Evolutionary conservation across 2,797 vertebrate species (phyloP).

Genomic region (Scyliorhinus canicula): DNA sequence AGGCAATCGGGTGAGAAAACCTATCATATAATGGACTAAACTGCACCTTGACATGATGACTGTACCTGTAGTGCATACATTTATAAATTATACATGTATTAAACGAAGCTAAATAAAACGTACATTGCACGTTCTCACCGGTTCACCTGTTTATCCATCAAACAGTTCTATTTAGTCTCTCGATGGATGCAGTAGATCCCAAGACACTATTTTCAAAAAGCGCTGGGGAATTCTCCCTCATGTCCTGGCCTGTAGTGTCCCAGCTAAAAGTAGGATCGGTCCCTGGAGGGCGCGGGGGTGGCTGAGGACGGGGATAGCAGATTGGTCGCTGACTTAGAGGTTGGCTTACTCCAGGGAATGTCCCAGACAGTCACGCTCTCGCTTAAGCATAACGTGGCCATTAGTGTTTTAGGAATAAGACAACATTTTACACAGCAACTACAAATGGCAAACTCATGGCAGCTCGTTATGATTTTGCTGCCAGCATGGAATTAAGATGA

Average conservation of each 20-base stretch:
- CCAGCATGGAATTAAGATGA: background rate
- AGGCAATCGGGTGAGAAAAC: background rate
- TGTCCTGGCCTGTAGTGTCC: background rate
- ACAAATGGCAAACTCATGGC: background rate
- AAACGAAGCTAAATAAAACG: background rate
- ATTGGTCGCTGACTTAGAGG: too few species aligned
- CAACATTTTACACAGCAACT: background rate
- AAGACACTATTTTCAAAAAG: background rate
- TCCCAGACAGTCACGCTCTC: too few species aligned
- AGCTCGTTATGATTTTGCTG: background rate
- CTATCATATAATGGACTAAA: background rate
- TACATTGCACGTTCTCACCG: background rate
- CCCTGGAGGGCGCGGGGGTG: too few species aligned
- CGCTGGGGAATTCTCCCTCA: background rate
- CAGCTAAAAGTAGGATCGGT: background rate
- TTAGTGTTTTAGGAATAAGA: background rate
- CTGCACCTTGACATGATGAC: background rate
- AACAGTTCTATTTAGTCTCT: background rate
- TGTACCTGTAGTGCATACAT: background rate
- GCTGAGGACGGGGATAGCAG: too few species aligned
- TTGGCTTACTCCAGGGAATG: too few species aligned
- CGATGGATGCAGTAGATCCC: background rate
- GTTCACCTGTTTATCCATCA: background rate
- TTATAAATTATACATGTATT: background rate
- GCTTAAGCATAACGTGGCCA: too few species aligned